Evolutionary conservation across 2,888 invertebrate species (phyloP).

Genomic region (Willowsia nigromaculata): DNA sequence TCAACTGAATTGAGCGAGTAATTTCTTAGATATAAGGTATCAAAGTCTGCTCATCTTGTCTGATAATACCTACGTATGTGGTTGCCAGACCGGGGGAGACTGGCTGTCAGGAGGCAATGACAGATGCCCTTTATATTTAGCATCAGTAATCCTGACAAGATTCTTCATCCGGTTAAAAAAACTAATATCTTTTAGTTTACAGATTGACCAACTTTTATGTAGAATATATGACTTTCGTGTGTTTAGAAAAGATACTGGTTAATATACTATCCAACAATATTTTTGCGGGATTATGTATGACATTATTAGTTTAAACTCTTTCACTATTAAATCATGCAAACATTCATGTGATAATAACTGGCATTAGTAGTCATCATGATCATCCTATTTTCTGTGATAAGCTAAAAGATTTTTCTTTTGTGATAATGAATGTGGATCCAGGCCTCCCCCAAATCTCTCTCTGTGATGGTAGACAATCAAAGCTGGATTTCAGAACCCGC

Average conservation of each 20-base stretch:
- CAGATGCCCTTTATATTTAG: neutral
- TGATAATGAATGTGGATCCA: neutral
- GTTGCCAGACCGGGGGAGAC: neutral
- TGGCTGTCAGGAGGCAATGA: neutral
- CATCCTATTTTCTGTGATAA: neutral
- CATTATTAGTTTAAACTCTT: no score
- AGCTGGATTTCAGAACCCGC: constrained; percentile 76
- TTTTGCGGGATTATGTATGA: no score
- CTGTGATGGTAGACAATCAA: constrained; percentile 78
- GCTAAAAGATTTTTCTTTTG: no score
- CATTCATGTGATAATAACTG: neutral
- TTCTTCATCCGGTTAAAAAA: neutral
- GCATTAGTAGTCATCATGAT: neutral
- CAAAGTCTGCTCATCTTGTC: no score
- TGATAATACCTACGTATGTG: no score
- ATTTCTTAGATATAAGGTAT: no score
- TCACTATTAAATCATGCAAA: no score
- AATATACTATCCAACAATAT: no score
- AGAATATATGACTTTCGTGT: no score
- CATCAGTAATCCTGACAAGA: neutral
- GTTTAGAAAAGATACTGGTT: no score
- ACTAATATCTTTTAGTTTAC: neutral
- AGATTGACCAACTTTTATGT: no score
- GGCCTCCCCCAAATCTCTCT: constrained; percentile 76
- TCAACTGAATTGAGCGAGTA: no score